phyloP scores from a whole-genome alignment of 2,888 invertebrate genomes.

The Diogma glabrata region DNA sequence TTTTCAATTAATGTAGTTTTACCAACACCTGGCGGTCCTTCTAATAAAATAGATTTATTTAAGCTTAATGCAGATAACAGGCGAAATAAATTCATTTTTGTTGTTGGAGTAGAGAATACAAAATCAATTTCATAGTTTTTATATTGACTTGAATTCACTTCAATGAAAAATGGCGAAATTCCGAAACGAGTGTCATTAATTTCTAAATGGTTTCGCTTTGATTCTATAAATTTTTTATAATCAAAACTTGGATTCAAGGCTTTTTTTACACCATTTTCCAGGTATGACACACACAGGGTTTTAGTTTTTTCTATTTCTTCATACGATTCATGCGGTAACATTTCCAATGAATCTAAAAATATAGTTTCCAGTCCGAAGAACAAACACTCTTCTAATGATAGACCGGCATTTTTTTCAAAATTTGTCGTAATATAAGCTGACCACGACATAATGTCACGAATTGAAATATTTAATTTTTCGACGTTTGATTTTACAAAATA shows the following conservation, averaged over 20 bases:
- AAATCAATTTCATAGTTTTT: constrained; percentile 37
- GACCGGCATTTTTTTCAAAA: constrained; percentile 33
- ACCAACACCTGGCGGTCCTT: constrained; percentile 97
- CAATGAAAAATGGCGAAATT: constrained; percentile 61
- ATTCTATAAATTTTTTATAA: constrained; percentile 30
- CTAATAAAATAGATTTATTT: constrained; percentile 84
- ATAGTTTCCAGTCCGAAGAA: constrained; percentile 86
- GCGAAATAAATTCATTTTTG: constrained; percentile 68
- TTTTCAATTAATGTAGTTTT: constrained; percentile 93
- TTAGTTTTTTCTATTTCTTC: constrained; percentile 38
- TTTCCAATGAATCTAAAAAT: constrained; percentile 84
- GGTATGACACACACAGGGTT: constrained; percentile 42
- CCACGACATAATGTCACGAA: constrained; percentile 89
- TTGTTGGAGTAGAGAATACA: constrained; percentile 66
- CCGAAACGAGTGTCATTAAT: constrained; percentile 43
- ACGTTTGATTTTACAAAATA: constrained; percentile 67
- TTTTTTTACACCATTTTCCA: constrained; percentile 42
- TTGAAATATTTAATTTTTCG: constrained; percentile 69
- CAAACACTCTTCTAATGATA: constrained; percentile 49
- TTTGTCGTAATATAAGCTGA: constrained; percentile 63
- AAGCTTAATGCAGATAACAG: constrained; percentile 80
- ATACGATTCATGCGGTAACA: constrained; percentile 56
- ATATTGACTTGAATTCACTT: constrained; percentile 14
- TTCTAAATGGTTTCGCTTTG: constrained; percentile 28
- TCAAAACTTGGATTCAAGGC: constrained; percentile 35